These are phyloP conservation scores for Amiota mariae DNA, from an alignment of 2,888 invertebrate species.

Conservation along the genomic window DNA sequence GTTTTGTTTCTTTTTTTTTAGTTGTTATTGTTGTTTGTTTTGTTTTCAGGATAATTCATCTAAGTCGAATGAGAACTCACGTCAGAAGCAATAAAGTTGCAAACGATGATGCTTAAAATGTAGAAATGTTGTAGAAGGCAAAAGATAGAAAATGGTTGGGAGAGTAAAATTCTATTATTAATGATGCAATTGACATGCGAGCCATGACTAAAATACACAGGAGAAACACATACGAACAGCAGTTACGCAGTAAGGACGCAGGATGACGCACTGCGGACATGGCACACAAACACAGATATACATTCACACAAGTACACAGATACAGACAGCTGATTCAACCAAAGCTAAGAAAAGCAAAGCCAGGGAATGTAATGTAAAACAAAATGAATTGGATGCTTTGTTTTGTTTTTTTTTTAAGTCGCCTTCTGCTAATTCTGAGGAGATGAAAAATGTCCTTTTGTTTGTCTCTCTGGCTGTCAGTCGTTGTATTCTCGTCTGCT, in stretches of 20 bases:
- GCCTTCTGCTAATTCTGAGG: background rate
- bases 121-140: background rate
- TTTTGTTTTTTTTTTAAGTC: background rate
- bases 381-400: background rate
- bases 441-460: background rate
- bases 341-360: no score
- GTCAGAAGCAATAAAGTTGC: constrained; percentile 1
- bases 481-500: background rate
- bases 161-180: constrained; percentile 55
- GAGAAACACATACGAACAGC: background rate
- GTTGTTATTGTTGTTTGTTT: no score
- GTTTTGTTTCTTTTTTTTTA: background rate
- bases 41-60: constrained; percentile 15
- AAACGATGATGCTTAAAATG: background rate
- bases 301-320: background rate
- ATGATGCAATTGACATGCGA: constrained; percentile 62
- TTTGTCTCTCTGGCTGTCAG: background rate
- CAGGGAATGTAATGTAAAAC: no score
- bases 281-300: background rate
- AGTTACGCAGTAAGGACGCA: background rate
- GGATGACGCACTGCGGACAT: background rate
- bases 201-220: constrained; percentile 15
- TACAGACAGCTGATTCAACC: background rate
- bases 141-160: constrained; percentile 21
- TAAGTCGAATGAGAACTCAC: background rate